phyloP scores from a whole-genome alignment of 2,888 invertebrate genomes.

The Agriopis marginaria region DNA sequence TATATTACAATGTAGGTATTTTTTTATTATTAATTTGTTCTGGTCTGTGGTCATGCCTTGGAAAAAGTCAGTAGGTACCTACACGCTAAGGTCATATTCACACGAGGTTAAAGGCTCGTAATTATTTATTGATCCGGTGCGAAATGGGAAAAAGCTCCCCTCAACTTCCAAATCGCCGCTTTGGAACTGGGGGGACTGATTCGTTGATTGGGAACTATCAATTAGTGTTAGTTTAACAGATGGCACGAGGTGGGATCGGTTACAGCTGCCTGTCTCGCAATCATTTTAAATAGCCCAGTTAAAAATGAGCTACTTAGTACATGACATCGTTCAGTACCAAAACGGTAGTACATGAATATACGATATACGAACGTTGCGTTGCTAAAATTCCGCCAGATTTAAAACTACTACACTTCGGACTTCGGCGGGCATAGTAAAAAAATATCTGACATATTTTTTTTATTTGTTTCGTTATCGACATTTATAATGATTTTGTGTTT shows the following conservation, averaged over 20 bases:
- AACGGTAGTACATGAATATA: not conserved
- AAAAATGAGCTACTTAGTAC: not conserved
- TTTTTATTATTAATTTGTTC: slow-evolving; percentile 33
- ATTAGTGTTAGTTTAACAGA: slow-evolving; percentile 51
- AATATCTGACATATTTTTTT: too few relatives aligned
- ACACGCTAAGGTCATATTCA: slow-evolving; percentile 72
- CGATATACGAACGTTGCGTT: not conserved
- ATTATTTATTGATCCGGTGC: slow-evolving; percentile 78
- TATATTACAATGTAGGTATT: not conserved
- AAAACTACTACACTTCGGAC: too few relatives aligned
- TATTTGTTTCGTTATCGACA: too few relatives aligned
- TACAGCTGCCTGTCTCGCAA: slow-evolving; percentile 28
- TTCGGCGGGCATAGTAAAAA: too few relatives aligned
- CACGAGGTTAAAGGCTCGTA: slow-evolving; percentile 66
- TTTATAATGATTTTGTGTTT: too few relatives aligned
- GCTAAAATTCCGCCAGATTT: not conserved
- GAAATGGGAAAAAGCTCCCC: slow-evolving; percentile 68
- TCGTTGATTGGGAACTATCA: slow-evolving; percentile 52
- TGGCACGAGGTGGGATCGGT: slow-evolving; percentile 36
- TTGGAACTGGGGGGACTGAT: slow-evolving; percentile 43
- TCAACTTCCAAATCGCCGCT: slow-evolving; percentile 43
- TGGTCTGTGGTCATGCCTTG: slow-evolving; percentile 39
- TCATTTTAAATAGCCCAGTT: not conserved
- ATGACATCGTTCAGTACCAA: not conserved
- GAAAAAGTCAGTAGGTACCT: slow-evolving; percentile 41